A percentile compares a stretch with the other conserved stretches of the same genome.
Evolutionary conservation across 1,140 invertebrate species (phyloP).

Genomic region (Antheraea mylitta): DNA sequence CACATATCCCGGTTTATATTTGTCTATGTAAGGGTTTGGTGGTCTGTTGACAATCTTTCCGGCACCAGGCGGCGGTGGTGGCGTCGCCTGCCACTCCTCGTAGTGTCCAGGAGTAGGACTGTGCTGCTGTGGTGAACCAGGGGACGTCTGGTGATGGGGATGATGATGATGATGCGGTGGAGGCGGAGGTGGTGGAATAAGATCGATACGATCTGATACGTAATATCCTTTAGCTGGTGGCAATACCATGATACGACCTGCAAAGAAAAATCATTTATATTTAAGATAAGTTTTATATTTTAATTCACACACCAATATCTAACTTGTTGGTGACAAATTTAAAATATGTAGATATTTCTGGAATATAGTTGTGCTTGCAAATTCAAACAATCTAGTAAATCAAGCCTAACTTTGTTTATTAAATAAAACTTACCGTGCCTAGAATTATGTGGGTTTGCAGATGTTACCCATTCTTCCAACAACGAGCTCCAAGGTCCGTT

Average conservation of each 20-base stretch:
- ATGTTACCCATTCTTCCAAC: constrained; percentile 66
- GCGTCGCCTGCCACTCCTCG: constrained; percentile 51
- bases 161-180: constrained; percentile 18
- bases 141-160: constrained; percentile 10
- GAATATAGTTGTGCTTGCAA: too few relatives aligned
- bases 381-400: neutral
- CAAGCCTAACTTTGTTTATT: constrained; percentile 1
- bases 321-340: too few relatives aligned
- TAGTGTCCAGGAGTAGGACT: constrained; percentile 32
- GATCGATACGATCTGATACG: constrained; percentile 66
- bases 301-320: too few relatives aligned
- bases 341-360: too few relatives aligned
- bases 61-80: constrained; percentile 32
- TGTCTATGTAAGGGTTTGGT: constrained; percentile 58
- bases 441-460: constrained; percentile 28
- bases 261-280: neutral
- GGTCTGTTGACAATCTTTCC: constrained; percentile 65
- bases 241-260: constrained; percentile 65
- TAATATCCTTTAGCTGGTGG: constrained; percentile 68
- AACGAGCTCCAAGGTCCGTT: constrained; percentile 23
- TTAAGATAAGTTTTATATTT: too few relatives aligned
- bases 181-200: constrained; percentile 44
- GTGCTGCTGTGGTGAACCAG: constrained; percentile 23
- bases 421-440: constrained; percentile 44
- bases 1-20: constrained; percentile 60